Conservation (phyloP, 2,888 invertebrate genomes). For the Eumerus sabulonum region DNA sequence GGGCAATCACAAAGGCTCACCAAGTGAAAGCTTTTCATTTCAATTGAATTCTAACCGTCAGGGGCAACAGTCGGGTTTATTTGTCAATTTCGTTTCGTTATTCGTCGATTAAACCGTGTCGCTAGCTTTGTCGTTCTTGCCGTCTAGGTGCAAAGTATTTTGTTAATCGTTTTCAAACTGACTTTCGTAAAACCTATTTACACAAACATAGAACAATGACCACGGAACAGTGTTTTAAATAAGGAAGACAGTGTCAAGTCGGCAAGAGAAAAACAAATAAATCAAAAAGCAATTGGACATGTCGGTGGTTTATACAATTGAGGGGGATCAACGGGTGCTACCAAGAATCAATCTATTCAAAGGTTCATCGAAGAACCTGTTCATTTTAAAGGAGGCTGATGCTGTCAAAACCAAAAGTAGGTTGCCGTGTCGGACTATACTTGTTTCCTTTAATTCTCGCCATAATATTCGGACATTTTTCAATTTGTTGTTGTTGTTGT, state of each 20-base stretch:
- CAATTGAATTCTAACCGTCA: slow-evolving; percentile 58
- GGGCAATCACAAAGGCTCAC: slow-evolving; percentile 37
- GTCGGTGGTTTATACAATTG: slow-evolving; percentile 75
- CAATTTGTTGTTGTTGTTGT: not conserved
- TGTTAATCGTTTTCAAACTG: too few relatives aligned
- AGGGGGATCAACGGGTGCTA: slow-evolving; percentile 69
- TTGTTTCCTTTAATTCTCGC: not conserved
- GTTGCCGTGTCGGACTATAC: not conserved
- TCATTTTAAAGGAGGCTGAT: slow-evolving; percentile 49
- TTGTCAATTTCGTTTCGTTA: not conserved
- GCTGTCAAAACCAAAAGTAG: slow-evolving; percentile 43
- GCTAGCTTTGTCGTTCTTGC: slow-evolving; percentile 8
- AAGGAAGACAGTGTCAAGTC: too few relatives aligned
- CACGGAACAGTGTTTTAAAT: too few relatives aligned
- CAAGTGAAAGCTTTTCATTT: slow-evolving; percentile 58
- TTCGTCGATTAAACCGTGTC: not conserved
- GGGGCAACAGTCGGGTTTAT: slow-evolving; percentile 40
- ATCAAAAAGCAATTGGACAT: slow-evolving; percentile 66
- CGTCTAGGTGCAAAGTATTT: too few relatives aligned
- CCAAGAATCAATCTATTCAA: slow-evolving; percentile 75
- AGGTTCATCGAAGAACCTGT: slow-evolving; percentile 72
- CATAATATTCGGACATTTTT: not conserved
- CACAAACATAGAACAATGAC: too few relatives aligned
- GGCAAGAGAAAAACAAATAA: too few relatives aligned
- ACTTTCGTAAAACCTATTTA: too few relatives aligned